Evolutionary conservation across 2,888 invertebrate genomes (phyloP).

Genomic region (Epinotia nisella): DNA sequence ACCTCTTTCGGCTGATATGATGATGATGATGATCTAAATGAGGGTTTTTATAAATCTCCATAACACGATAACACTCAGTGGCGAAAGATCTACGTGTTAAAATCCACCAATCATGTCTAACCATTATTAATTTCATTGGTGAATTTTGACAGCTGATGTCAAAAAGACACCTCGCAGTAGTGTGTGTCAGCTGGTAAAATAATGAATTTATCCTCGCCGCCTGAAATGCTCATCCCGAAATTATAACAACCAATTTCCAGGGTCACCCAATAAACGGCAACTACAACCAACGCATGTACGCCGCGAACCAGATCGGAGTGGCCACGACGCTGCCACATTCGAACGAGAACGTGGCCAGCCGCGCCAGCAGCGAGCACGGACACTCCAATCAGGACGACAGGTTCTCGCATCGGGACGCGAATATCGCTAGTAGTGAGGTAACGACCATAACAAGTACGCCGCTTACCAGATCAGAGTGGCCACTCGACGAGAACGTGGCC

Average conservation of each 20-base stretch:
- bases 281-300: constrained; percentile 73
- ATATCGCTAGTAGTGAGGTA: constrained; percentile 65
- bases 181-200: not conserved
- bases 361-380: constrained; percentile 61
- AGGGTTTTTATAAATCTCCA: not conserved
- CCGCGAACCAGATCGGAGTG: constrained; percentile 80
- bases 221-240: not conserved
- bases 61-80: not conserved
- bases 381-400: constrained; percentile 72
- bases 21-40: too few species aligned
- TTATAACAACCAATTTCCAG: constrained; percentile 55
- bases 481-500: too few species aligned
- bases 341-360: constrained; percentile 58
- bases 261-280: constrained; percentile 68
- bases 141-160: too few species aligned
- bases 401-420: constrained; percentile 63
- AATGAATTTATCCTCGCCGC: not conserved
- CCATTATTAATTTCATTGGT: not conserved
- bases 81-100: not conserved
- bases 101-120: not conserved
- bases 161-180: not conserved
- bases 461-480: too few species aligned
- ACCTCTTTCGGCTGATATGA: too few species aligned
- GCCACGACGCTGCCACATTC: constrained; percentile 78
- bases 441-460: constrained; percentile 22